Base-by-base conservation (phyloP, 1,140 invertebrate species). In the Euura lappo region DNA sequence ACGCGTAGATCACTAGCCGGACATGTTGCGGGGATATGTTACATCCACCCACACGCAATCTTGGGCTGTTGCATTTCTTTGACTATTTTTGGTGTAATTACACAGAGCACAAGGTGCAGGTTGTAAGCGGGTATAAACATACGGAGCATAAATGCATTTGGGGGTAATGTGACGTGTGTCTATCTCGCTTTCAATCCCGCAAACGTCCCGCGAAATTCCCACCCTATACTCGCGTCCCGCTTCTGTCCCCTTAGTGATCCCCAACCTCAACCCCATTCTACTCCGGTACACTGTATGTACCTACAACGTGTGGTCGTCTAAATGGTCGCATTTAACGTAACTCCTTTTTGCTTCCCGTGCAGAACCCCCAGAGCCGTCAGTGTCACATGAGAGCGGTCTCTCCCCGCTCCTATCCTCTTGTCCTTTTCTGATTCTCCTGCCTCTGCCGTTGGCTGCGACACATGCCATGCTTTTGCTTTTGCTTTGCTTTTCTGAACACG, bases 381-480 rank as follows among this genome's bases (percentile, higher is more conserved):
- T 60, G 3, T 4, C 51, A 60, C 51, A 60, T 60, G 51, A 60
- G 51, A 60, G 8, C 51, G 51, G 13, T 60, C 51, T 60, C 10
- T 60, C 51, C 13, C 51, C 8, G 51, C 13, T 28, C 28, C 28
- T 28, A 28, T 28, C 28, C 51, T 60, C 51, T 8, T 60, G 8
- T 60, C 51, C 51, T 60, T n/a, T 60, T 60, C 51, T 60, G 51
- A 60, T 60, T 60, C 51, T 60, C 51, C 51, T 60, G 13, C 51
- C 51, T 60, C 5, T 60, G 51, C 13, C 51, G 3, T 60, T 60
- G 51, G 6, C 51, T 60, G 13, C 51, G 51, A 60, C 51, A 60
- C 51, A n/a, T 60, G 51, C 51, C 8, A 3, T 60, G 51, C 51
- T n/a, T 28, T 28, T 28, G 28, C 28, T 28, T 28, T 28, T 28